A percentile compares a stretch with the other conserved stretches of the same genome.
phyloP scores from a whole-genome alignment of 2,888 invertebrate species.

The Clunio marinus region DNA sequence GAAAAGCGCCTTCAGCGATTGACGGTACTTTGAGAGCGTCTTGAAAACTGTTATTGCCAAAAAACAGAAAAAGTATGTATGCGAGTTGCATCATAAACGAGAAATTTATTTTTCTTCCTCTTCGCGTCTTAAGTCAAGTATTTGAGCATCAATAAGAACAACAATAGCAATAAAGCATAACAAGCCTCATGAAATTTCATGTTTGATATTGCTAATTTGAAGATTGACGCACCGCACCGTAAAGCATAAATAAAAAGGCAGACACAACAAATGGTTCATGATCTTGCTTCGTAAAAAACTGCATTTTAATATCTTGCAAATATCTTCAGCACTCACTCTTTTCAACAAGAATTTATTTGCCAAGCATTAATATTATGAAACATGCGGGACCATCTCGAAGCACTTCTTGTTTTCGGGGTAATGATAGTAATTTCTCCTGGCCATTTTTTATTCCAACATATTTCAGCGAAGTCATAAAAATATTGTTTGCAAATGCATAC shows the following conservation, averaged over 20 bases:
- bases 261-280: background rate
- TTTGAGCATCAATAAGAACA: background rate
- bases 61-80: background rate
- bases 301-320: conserved; percentile 33
- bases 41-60: conserved; percentile 13
- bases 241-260: conserved; percentile 1
- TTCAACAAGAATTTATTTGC: conserved; percentile 25
- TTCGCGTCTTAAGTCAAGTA: background rate
- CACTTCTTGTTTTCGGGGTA: conserved; percentile 12
- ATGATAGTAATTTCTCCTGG: conserved; percentile 32
- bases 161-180: conserved; percentile 33
- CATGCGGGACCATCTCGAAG: conserved; percentile 5
- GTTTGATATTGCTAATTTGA: conserved; percentile 42
- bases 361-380: background rate
- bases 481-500: too few relatives aligned
- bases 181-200: conserved; percentile 39
- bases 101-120: background rate
- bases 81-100: conserved; percentile 4
- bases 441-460: background rate
- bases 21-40: background rate
- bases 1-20: conserved; percentile 9
- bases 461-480: background rate
- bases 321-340: conserved; percentile 33
- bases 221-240: conserved; percentile 42
- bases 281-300: conserved; percentile 22